phyloP scores from a whole-genome alignment of 2,113 vertebrate genomes.

The Sinocyclocheilus grahami region DNA sequence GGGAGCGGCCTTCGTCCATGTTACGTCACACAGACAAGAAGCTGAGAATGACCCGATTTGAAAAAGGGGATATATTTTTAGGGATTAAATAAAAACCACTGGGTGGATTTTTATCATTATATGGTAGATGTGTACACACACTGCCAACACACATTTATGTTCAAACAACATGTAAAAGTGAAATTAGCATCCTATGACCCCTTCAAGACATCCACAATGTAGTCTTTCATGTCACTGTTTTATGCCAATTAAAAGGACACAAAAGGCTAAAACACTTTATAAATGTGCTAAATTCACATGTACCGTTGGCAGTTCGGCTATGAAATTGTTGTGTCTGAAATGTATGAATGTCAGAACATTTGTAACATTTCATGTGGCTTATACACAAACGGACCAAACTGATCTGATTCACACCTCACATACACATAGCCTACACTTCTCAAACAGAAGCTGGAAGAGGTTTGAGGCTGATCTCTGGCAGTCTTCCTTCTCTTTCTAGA shows the following conservation, averaged over 20 bases:
- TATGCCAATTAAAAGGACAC: neutral
- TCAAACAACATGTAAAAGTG: no score
- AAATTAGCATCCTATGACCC: no score
- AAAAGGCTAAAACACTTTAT: neutral
- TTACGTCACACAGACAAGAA: no score
- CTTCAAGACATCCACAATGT: neutral
- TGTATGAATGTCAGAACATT: neutral
- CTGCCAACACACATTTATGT: no score
- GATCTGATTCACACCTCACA: slow-evolving; percentile 8
- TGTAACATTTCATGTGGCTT: neutral
- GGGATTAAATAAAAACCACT: no score
- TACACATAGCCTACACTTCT: neutral
- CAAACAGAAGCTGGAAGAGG: slow-evolving; percentile 7
- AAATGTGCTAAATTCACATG: neutral
- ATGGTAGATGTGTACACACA: no score
- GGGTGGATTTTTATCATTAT: no score
- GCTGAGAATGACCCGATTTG: no score
- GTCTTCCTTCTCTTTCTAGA: slow-evolving; percentile 15
- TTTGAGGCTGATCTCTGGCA: slow-evolving; percentile 27
- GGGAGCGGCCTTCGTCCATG: no score
- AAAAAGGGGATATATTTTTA: no score
- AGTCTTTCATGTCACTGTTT: neutral
- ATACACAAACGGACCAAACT: neutral
- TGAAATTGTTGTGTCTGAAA: neutral
- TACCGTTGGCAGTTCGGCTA: neutral